A percentile compares a stretch with the other conserved stretches of the same genome.
phyloP scores from a whole-genome alignment of 2,113 vertebrate species.

The Pygathrix nemaeus region DNA sequence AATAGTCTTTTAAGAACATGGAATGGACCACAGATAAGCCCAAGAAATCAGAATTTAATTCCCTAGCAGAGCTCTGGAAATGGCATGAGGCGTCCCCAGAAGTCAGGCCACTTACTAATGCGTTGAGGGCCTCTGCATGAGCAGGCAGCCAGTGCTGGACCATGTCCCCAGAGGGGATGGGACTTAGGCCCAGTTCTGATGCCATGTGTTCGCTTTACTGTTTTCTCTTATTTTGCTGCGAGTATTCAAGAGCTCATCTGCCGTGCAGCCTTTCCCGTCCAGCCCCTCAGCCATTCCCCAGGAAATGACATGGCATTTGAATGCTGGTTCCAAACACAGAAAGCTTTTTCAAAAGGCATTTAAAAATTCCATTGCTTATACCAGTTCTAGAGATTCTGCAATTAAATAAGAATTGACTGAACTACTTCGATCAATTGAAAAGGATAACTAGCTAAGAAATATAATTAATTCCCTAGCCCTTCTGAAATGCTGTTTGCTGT shows the following conservation, averaged over 20 bases:
- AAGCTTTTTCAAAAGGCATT: background rate
- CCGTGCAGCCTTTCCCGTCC: rapidly evolving
- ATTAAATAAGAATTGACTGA: background rate
- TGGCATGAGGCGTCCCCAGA: background rate
- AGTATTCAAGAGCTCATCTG: background rate
- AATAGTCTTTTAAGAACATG: background rate
- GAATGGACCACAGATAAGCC: background rate
- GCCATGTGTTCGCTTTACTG: background rate
- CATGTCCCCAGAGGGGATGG: background rate
- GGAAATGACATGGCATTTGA: background rate
- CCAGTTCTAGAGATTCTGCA: background rate
- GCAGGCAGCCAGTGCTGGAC: background rate
- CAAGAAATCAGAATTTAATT: background rate
- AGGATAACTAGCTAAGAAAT: background rate
- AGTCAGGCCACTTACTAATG: background rate
- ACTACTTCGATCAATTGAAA: background rate
- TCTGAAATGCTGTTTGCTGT: background rate
- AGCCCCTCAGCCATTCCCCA: background rate
- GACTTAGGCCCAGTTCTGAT: background rate
- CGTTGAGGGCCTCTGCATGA: background rate
- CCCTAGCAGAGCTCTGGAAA: background rate
- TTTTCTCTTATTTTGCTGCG: background rate
- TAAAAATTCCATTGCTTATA: background rate
- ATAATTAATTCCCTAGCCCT: background rate
- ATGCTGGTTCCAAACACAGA: background rate